Percentiles rank a stretch among this genome's conserved stretches.
phyloP scores from a whole-genome alignment of 2,888 invertebrate species.

The Autographa pulchrina region DNA sequence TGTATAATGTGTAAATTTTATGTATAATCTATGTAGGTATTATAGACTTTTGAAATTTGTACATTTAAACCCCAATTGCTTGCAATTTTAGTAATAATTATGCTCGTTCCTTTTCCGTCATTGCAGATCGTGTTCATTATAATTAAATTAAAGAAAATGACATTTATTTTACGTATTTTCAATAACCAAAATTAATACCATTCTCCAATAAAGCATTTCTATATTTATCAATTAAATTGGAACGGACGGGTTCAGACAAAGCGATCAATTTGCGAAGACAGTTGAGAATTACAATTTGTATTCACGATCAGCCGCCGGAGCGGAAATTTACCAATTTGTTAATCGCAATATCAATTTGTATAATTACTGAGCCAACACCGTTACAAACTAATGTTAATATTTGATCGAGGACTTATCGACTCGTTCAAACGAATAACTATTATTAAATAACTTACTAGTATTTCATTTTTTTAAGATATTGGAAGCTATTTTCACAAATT shows the following conservation, averaged over 20 bases:
- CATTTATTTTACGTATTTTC: neutral
- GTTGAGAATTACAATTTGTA: neutral
- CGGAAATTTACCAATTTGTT: conserved; percentile 25
- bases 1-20: too few species aligned
- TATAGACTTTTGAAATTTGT: too few species aligned
- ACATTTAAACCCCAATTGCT: too few species aligned
- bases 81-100: too few species aligned
- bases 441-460: too few species aligned
- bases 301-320: conserved; percentile 1
- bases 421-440: neutral
- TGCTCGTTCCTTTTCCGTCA: neutral
- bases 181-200: neutral
- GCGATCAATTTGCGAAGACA: neutral
- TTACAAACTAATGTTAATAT: neutral
- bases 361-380: conserved; percentile 24
- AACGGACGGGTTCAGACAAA: neutral
- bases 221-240: neutral
- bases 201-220: neutral
- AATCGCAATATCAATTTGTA: conserved; percentile 30
- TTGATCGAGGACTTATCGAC: neutral
- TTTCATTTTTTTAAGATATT: too few species aligned
- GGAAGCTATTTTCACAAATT: too few species aligned
- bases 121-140: neutral
- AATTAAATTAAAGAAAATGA: neutral
- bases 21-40: too few species aligned